These are phyloP conservation scores for Choreutis nemorana DNA, from an alignment of 2,888 invertebrate species.

Conservation along the genomic window DNA sequence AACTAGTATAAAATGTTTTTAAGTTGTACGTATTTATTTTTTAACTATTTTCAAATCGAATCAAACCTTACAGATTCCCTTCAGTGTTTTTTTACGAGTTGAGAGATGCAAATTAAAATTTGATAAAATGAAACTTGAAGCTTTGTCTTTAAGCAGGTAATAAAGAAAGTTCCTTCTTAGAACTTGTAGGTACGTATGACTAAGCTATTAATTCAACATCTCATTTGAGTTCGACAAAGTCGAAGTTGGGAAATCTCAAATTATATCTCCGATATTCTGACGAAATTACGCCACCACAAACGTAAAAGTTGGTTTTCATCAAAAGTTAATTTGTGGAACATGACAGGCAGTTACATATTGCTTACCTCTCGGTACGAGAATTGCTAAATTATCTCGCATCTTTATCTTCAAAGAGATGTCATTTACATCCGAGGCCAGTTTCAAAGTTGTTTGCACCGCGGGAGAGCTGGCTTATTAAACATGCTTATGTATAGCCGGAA, in stretches of 20 bases:
- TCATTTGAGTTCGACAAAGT: too few relatives aligned
- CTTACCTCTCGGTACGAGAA: conserved; percentile 49
- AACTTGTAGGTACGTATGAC: too few relatives aligned
- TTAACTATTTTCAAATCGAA: too few relatives aligned
- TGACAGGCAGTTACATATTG: conserved; percentile 48
- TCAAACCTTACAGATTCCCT: too few relatives aligned
- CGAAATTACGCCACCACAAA: conserved; percentile 27
- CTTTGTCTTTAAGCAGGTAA: too few relatives aligned
- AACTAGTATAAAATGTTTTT: too few relatives aligned
- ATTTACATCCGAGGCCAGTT: conserved; percentile 53
- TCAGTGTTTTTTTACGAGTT: too few relatives aligned
- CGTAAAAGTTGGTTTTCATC: conserved; percentile 36
- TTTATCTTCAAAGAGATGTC: conserved; percentile 66
- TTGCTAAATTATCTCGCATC: conserved; percentile 61
- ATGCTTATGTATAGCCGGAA: conserved; percentile 41
- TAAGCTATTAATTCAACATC: too few relatives aligned
- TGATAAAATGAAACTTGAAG: too few relatives aligned
- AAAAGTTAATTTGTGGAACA: conserved; percentile 53
- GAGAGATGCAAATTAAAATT: too few relatives aligned
- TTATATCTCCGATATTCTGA: conserved; percentile 1
- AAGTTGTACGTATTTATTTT: too few relatives aligned
- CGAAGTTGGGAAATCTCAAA: neutral
- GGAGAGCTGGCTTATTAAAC: conserved; percentile 44
- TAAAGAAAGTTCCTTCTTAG: too few relatives aligned
- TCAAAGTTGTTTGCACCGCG: conserved; percentile 51